A percentile compares a stretch with the other conserved stretches of the same genome.
Evolutionary conservation across 2,888 invertebrate genomes (phyloP).

Genomic region (Meteorus colon): DNA sequence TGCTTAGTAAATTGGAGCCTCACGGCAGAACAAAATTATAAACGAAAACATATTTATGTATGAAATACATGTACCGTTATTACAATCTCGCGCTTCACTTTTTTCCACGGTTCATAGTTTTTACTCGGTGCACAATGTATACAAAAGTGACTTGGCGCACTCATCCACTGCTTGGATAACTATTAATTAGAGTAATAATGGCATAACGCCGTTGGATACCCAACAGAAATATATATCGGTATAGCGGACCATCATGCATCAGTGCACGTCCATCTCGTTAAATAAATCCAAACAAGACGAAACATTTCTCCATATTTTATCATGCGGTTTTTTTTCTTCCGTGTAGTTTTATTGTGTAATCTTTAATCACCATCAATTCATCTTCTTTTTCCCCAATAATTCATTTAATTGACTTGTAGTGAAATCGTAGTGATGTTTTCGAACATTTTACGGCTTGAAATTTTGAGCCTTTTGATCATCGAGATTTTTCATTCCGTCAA

Average conservation of each 20-base stretch:
- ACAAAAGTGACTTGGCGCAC: slow-evolving; percentile 29
- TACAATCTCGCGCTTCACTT: neutral
- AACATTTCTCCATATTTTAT: neutral
- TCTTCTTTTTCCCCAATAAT: too few species aligned
- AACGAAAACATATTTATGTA: slow-evolving; percentile 9
- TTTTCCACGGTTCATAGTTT: slow-evolving; percentile 31
- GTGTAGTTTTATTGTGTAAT: too few species aligned
- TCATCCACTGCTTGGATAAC: slow-evolving; percentile 49
- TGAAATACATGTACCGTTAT: neutral
- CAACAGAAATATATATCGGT: slow-evolving; percentile 48
- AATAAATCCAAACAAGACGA: slow-evolving; percentile 17
- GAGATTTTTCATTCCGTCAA: too few species aligned
- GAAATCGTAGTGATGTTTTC: too few species aligned
- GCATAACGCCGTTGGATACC: slow-evolving; percentile 47
- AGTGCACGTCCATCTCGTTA: slow-evolving; percentile 44
- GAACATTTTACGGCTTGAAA: too few species aligned
- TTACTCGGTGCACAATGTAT: neutral
- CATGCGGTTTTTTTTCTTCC: neutral
- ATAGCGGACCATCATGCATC: slow-evolving; percentile 56
- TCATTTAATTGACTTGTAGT: too few species aligned
- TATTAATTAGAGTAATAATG: slow-evolving; percentile 60
- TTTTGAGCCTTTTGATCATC: too few species aligned
- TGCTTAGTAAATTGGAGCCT: neutral
- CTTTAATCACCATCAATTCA: too few species aligned
- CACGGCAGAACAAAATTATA: neutral